Conservation (phyloP, 2,113 vertebrate genomes). For the Pao palembangensis region DNA sequence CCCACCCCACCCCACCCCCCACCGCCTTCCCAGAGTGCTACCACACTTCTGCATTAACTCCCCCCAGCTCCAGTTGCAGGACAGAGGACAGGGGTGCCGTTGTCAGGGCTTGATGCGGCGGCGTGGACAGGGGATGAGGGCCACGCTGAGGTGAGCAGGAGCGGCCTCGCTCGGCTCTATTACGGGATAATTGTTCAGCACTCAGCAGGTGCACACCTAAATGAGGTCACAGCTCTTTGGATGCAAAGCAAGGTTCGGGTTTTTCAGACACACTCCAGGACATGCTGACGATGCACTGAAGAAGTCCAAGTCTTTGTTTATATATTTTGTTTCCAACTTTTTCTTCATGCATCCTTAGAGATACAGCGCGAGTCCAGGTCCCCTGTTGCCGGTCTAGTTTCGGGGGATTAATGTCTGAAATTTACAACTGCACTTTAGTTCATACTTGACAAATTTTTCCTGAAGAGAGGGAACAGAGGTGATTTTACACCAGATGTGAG, state of each 20-base stretch:
- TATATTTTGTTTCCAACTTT: too few relatives aligned
- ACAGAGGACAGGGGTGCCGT: slow-evolving; percentile 35
- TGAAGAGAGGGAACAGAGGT: too few relatives aligned
- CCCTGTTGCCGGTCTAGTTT: too few relatives aligned
- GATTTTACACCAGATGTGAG: neutral
- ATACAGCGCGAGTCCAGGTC: too few relatives aligned
- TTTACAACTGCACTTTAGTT: too few relatives aligned
- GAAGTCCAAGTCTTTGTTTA: too few relatives aligned
- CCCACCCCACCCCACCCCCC: too few relatives aligned
- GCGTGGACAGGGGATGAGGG: slow-evolving; percentile 80
- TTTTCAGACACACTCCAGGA: slow-evolving; percentile 5
- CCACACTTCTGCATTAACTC: slow-evolving; percentile 75
- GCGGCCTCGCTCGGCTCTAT: slow-evolving; percentile 81
- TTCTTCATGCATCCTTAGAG: too few relatives aligned
- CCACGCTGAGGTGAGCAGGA: slow-evolving; percentile 77
- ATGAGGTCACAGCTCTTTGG: slow-evolving; percentile 91
- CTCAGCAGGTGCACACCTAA: slow-evolving; percentile 87
- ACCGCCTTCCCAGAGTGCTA: slow-evolving; percentile 47
- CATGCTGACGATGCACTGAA: neutral
- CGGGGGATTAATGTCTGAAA: too few relatives aligned
- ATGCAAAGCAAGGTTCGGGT: slow-evolving; percentile 78
- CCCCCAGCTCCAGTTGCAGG: slow-evolving; percentile 81
- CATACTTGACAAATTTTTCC: too few relatives aligned
- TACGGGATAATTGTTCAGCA: slow-evolving; percentile 91
- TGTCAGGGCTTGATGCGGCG: slow-evolving; percentile 26